Evolutionary conservation across 2,113 vertebrate species (phyloP), one percentile per base, ranked within the genome.

Genomic region (Rousettus leschenaultii): DNA sequence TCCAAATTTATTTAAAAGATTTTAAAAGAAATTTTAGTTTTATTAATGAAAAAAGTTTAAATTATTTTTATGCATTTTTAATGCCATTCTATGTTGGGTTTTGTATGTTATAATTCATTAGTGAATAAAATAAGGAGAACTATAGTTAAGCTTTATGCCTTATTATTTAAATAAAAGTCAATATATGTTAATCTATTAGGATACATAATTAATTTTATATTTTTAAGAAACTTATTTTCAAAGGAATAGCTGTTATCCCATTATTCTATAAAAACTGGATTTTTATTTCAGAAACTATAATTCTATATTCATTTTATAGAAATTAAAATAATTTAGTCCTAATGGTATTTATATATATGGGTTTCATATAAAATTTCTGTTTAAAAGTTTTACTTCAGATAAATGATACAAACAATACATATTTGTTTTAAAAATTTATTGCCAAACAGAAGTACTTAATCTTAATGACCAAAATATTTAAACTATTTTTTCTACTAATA

Each of bases 21-120:
- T 87, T 86, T 35, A 53, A 93, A 91, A 59, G 35, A 88, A 95
- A 93, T 83, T 73, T 82, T 18, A 43, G 8, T 91, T 83, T 45
- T 83, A 83, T 83, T 35, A 93, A 91, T 74, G 26, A 94, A 96
- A 89, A 79, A 45, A 5, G 48, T 65, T 33, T 57, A 66, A 84
- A 61, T 70, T 48, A 83, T 61, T 87, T 79, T 84, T 43, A 85
- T 79, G 30, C 48, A 43, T 63, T 53, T 70, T 84, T 65, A 30
- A 90, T 87, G 18, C 0, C 48, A 89, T 45, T 82, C 16, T 66
- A 3, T 51, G 51, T 15, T 92, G 43, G 10, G 1, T 57, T 96
- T 94, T 89, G 63, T 57, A 65, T 63, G 16, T 90, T 91, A 80
- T 71, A 88, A 86, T 84, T 93, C 24, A 94, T 91, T 92, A 89